Evolutionary conservation across 1,140 invertebrate species (phyloP).

Genomic region (Atta texana): DNA sequence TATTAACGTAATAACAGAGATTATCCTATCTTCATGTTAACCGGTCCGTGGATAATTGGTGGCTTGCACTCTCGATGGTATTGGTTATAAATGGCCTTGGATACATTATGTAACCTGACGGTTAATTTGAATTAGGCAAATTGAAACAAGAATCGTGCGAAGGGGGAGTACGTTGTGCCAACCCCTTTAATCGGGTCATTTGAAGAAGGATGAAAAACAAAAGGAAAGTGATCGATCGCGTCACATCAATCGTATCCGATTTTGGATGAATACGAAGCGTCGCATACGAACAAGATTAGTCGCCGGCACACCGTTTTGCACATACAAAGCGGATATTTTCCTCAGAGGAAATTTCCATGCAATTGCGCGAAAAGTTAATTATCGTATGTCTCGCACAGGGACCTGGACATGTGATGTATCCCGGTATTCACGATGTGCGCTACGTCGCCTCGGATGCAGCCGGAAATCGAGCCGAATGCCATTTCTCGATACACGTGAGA

Average conservation of each 20-base stretch:
- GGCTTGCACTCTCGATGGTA: conserved; percentile 42
- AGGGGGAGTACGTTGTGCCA: background rate
- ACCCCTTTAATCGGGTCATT: background rate
- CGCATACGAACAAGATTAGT: background rate
- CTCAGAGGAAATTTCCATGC: conserved; percentile 32
- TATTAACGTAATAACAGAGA: conserved; percentile 64
- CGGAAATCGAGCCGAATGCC: conserved; percentile 88
- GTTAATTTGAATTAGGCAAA: conserved; percentile 55
- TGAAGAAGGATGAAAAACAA: too few relatives aligned
- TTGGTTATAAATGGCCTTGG: conserved; percentile 33
- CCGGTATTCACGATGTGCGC: conserved; percentile 88
- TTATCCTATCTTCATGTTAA: conserved; percentile 56
- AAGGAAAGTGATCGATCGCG: background rate
- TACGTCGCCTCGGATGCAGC: conserved; percentile 89
- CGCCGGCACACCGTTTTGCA: background rate
- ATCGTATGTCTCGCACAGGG: conserved; percentile 82
- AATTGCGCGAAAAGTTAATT: conserved; percentile 69
- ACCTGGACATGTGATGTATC: conserved; percentile 87
- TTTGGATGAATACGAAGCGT: background rate
- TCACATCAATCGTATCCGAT: background rate
- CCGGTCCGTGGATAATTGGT: conserved; percentile 50
- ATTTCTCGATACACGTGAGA: conserved; percentile 88
- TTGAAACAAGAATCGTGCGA: conserved; percentile 38
- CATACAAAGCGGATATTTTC: conserved; percentile 4
- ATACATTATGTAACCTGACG: conserved; percentile 48